Base-by-base conservation (phyloP, 2,113 vertebrate genomes). In the Malurus alboscapulatus region DNA sequence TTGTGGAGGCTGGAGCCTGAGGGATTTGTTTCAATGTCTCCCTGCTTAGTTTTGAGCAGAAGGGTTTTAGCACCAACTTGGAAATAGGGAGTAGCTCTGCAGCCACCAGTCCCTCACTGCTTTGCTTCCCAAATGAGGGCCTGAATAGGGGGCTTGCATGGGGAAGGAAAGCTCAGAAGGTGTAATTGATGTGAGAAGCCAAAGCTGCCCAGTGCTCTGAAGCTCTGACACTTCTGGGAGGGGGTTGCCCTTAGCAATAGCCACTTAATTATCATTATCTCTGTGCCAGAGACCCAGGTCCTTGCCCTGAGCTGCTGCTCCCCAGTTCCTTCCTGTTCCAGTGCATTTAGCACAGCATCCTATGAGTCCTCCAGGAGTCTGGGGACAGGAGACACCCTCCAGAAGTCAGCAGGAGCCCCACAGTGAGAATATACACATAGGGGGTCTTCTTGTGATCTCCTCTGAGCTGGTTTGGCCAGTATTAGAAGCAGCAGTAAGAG, bases 221-320 rank as follows among this genome's bases (percentile, higher is more conserved):
- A 44, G 40, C 1, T 38, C 0, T 1, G 1, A 22, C 71, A 8
- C 55, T 71, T 81, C 44, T 79, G 34, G 42, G 53, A 84, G 30
- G 19, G 12, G 20, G 10, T 29, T 55, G 53, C 53, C 44, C 19
- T 82, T 74, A 61, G 82, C 73, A 21, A 21, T 25, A 62, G 24
- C 21, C 38, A 24, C 81, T 87, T 55, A 51, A 62, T 79, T 82
- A 34, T 59, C 74, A 42, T 78, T 30, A 48, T 57, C 62, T 72
- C 59, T 42, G 27, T 53, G 51, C 63, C 87, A 75, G 50, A 88
- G 30, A 32, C 44, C 34, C 47, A 30, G 44, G 34, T 42, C 51
- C 47, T 65, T 61, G 77, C 89, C 51, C 38, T 53, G 48, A 73
- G 40, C 45, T 40, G 25, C 36, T 84, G 24, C 30, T 54, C 34